phyloP scores from a whole-genome alignment of 2,888 invertebrate species.

The Gerris lacustris region DNA sequence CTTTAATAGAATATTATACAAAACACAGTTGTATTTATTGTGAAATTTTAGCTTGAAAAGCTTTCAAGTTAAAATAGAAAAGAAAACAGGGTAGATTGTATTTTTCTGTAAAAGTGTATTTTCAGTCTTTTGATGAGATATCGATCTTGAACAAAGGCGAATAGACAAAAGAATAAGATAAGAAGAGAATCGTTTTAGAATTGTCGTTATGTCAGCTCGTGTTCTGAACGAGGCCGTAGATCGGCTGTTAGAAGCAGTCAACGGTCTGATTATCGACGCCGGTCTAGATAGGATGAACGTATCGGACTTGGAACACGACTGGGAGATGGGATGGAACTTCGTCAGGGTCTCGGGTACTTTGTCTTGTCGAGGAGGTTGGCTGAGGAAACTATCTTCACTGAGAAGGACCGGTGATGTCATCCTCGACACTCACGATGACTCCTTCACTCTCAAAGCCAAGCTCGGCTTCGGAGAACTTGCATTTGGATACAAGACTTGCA shows the following conservation, averaged over 20 bases:
- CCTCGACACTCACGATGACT: not conserved
- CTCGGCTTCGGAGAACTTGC: constrained; percentile 2
- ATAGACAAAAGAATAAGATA: too few relatives aligned
- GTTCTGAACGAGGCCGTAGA: constrained; percentile 5
- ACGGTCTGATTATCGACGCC: not conserved
- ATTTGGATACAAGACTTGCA: constrained; percentile 4
- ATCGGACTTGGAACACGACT: not conserved
- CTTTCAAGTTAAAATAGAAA: too few relatives aligned
- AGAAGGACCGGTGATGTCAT: not conserved
- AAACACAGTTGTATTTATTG: too few relatives aligned
- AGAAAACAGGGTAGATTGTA: too few relatives aligned
- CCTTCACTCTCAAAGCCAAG: not conserved
- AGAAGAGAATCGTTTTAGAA: too few relatives aligned
- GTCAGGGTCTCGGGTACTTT: not conserved
- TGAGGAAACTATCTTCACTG: not conserved
- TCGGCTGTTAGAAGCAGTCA: constrained; percentile 2
- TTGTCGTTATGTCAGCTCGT: not conserved
- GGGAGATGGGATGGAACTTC: constrained; percentile 7
- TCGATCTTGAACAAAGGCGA: too few relatives aligned
- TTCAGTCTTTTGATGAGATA: too few relatives aligned
- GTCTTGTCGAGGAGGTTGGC: not conserved
- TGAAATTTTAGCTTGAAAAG: too few relatives aligned
- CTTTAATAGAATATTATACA: not conserved
- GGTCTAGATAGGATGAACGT: not conserved
- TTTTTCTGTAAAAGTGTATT: too few relatives aligned